These are phyloP conservation scores for Zoroaster sp. DNA, from an alignment of 53 echinoderm and acorn worm species.

Conservation along the genomic window DNA sequence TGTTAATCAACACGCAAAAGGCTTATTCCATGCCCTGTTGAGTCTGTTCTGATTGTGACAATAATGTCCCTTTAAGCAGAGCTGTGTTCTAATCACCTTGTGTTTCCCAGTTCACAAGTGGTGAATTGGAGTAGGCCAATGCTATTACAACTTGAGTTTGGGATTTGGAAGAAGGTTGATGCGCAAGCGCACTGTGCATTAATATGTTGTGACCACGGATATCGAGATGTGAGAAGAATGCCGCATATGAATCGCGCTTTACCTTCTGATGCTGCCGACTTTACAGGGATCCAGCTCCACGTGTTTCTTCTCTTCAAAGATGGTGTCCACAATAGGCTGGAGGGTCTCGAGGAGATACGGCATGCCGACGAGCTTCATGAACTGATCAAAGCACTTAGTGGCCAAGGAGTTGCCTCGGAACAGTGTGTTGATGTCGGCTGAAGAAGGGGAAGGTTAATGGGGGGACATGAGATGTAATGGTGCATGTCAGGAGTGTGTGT, in stretches of 20 bases:
- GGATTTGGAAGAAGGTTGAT: too few relatives aligned
- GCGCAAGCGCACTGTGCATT: too few relatives aligned
- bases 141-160: too few relatives aligned
- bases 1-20: too few relatives aligned
- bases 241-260: background rate
- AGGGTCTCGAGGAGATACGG: constrained; percentile 62
- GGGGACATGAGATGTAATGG: background rate
- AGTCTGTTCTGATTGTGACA: too few relatives aligned
- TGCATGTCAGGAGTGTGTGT: too few relatives aligned
- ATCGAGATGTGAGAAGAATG: background rate
- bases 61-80: too few relatives aligned
- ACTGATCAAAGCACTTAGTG: constrained; percentile 70
- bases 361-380: constrained; percentile 64
- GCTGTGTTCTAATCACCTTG: too few relatives aligned
- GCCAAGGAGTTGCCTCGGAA: constrained; percentile 68
- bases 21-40: too few relatives aligned
- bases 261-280: constrained; percentile 46
- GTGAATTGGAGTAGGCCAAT: too few relatives aligned
- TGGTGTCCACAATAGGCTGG: constrained; percentile 45
- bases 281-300: constrained; percentile 60
- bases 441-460: background rate
- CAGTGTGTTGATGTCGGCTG: constrained; percentile 60
- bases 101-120: too few relatives aligned
- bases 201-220: too few relatives aligned
- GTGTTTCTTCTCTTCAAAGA: constrained; percentile 56